Percentiles rank a stretch among this genome's conserved stretches.
Conservation (phyloP, 2,797 vertebrate species). For the Mormyrus proboscirostris region DNA sequence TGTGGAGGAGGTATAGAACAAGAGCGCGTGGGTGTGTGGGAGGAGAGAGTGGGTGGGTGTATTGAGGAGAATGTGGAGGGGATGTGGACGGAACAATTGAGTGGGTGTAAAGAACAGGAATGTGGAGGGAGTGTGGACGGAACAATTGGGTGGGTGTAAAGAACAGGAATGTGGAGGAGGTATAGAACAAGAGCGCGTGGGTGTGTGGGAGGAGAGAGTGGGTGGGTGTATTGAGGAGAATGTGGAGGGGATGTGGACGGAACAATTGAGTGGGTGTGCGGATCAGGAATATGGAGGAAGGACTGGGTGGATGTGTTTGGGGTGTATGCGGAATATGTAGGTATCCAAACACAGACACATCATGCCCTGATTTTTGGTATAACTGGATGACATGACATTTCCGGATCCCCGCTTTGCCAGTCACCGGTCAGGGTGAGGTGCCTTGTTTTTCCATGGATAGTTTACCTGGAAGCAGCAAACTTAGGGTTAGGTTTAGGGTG, state of each 20-base stretch:
- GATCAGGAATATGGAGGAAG: too few relatives aligned
- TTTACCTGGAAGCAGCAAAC: background rate
- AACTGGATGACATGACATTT: background rate
- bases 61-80: background rate
- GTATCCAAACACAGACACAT: background rate
- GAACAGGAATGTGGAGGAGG: background rate
- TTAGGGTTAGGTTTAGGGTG: background rate
- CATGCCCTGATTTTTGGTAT: background rate
- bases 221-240: background rate
- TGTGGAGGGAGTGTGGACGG: conserved; percentile 15
- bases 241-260: background rate
- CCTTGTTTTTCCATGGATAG: background rate
- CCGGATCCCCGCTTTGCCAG: background rate
- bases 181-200: too few relatives aligned
- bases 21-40: background rate
- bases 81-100: background rate
- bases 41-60: background rate
- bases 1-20: background rate
- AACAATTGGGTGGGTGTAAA: background rate
- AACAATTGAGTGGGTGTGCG: too few relatives aligned
- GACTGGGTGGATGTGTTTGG: background rate
- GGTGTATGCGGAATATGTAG: background rate
- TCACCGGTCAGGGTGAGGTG: background rate
- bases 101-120: conserved; percentile 22
- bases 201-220: background rate